phyloP scores from a whole-genome alignment of 1,140 invertebrate species.

The Diorhabda sublineata region DNA sequence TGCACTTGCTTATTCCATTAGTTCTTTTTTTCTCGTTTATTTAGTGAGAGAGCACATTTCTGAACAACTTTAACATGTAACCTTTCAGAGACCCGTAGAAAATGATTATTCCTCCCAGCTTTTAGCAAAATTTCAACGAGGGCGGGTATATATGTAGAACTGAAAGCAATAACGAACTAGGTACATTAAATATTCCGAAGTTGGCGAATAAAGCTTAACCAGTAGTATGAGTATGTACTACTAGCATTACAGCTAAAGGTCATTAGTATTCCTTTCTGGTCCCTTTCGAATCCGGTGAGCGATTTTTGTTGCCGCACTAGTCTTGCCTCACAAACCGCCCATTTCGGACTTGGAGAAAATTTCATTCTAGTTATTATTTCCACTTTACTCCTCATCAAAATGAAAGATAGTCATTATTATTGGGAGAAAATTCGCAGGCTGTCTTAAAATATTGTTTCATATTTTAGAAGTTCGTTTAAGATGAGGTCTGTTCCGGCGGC shows the following conservation, averaged over 20 bases:
- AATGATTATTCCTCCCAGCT: slow-evolving; percentile 2
- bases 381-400: background rate
- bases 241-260: background rate
- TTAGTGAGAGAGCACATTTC: too few relatives aligned
- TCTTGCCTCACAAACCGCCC: background rate
- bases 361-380: slow-evolving; percentile 1
- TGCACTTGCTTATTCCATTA: too few relatives aligned
- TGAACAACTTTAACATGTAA: background rate
- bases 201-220: background rate
- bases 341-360: slow-evolving; percentile 2
- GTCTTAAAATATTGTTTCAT: background rate
- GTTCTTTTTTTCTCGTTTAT: too few relatives aligned
- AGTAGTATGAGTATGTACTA: background rate
- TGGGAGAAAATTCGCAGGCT: background rate
- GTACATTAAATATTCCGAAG: slow-evolving; percentile 11
- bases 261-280: slow-evolving; percentile 9
- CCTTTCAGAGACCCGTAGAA: background rate
- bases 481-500: too few relatives aligned
- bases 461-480: too few relatives aligned
- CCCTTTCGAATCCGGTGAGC: background rate
- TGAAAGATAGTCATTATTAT: background rate
- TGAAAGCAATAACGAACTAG: slow-evolving; percentile 2
- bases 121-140: background rate
- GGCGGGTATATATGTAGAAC: background rate
- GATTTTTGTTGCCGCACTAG: slow-evolving; percentile 3